Base-by-base conservation (phyloP, 2,113 vertebrate genomes). In the Thalassarche chlororhynchos region DNA sequence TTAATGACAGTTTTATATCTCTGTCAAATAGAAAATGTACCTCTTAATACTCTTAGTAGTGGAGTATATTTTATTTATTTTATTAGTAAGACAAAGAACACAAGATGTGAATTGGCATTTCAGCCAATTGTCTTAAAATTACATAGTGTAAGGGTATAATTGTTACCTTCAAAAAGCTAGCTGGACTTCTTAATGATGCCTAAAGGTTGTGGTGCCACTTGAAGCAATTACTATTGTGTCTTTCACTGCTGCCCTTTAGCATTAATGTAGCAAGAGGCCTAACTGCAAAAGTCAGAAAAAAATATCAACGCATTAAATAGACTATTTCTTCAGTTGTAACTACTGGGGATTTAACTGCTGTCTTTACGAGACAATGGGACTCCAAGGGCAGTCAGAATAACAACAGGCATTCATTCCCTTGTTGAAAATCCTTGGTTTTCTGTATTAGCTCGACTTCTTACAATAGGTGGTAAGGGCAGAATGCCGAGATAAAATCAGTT, bases 1-100 rank as follows among this genome's bases (percentile, higher is more conserved):
- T 91, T 96, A 97, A 96, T 96, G 91, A 70, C n/a, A 85, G 70
- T 91, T 96, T 93, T 96, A 96, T 85, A 54, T 94, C 82, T 89
- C 62, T 93, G 87, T 96, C 94, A 96, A 83, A 91, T 87, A 52
- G 84, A 87, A 84, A 96, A 91, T 74, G 70, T 97, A 66, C 78
- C 62, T 94, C 81, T 93, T 93, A 96, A 85, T 97, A 79, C 61
- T 44, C 70, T 82, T 87, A 74, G 32, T 70, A 55, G 51, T 47
- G 64, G 62, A 64, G 15, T 91, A 66, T 71, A 58, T 95, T 95
- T 96, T 94, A 96, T 96, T 95, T 96, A 95, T 96, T 92, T 92
- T 96, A 85, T 94, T 95, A 83, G 54, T 65, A 83, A 87, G 68
- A 89, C 36, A 77, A 87, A 93, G 91, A 88, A 91, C 29, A 29